These are phyloP conservation scores for Botia almorhae DNA, from an alignment of 2,797 vertebrate species.

Conservation along the genomic window DNA sequence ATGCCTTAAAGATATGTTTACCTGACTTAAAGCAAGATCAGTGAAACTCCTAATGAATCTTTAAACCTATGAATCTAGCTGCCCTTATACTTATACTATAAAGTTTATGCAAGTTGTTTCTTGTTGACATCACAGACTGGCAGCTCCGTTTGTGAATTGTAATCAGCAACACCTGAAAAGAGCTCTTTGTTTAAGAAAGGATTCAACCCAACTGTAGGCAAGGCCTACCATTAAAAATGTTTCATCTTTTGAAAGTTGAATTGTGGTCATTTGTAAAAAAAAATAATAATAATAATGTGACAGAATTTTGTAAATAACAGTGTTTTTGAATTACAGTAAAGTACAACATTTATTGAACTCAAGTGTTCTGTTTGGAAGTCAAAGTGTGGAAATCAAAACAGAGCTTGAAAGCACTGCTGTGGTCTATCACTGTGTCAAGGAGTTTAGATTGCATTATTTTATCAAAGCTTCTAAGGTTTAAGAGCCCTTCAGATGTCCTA, in stretches of 20 bases:
- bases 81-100: background rate
- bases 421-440: conserved; percentile 44
- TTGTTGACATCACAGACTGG: background rate
- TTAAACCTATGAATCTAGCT: background rate
- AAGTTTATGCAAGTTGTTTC: background rate
- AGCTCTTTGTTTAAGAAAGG: no score
- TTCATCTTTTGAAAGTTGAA: background rate
- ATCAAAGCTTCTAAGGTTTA: conserved; percentile 49
- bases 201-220: no score
- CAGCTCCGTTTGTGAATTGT: background rate
- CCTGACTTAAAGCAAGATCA: conserved; percentile 1
- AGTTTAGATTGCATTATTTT: conserved; percentile 51
- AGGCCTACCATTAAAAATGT: no score
- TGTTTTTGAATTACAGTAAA: conserved; percentile 16
- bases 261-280: background rate
- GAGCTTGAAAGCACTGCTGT: conserved; percentile 23
- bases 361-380: conserved; percentile 26
- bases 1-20: background rate
- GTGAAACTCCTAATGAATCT: background rate
- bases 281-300: background rate
- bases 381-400: conserved; percentile 21
- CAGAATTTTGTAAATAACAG: background rate
- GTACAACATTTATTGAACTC: conserved; percentile 6
- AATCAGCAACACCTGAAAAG: background rate
- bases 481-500: conserved; percentile 43